A percentile compares a stretch with the other conserved stretches of the same genome.
Conservation (phyloP, 2,888 invertebrate genomes). For the Melikaiella ostensackeni region DNA sequence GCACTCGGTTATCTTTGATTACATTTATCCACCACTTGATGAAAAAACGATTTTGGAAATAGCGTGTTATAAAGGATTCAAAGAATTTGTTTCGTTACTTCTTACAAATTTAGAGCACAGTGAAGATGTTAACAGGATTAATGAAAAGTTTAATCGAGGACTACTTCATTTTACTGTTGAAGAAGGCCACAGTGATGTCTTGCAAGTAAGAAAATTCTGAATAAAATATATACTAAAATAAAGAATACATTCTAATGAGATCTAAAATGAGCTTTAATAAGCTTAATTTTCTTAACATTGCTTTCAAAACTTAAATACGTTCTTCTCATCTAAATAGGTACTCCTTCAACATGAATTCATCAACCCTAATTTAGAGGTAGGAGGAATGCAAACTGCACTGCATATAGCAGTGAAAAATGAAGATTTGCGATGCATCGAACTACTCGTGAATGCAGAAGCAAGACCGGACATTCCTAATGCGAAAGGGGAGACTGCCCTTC, state of each 20-base stretch:
- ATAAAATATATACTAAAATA: neutral
- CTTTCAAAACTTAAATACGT: neutral
- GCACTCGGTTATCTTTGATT: neutral
- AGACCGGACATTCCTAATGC: conserved; percentile 80
- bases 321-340: conserved; percentile 27
- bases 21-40: neutral
- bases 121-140: neutral
- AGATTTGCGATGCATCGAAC: conserved; percentile 79
- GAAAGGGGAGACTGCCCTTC: conserved; percentile 80
- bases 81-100: neutral
- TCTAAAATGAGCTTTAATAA: no score
- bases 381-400: conserved; percentile 67
- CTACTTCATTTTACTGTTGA: neutral
- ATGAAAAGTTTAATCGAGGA: neutral
- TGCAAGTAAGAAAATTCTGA: neutral
- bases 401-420: conserved; percentile 75
- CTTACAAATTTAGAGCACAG: neutral
- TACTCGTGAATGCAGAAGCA: conserved; percentile 80
- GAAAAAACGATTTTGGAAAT: conserved; percentile 2
- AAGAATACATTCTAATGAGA: neutral
- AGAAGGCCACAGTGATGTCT: neutral
- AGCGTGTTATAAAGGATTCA: neutral
- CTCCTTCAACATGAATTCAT: conserved; percentile 66
- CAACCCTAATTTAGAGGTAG: conserved; percentile 68
- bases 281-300: neutral